These are phyloP conservation scores for Scaptomyza cyrtandrae DNA, from an alignment of 2,888 invertebrate species.

Conservation along the genomic window DNA sequence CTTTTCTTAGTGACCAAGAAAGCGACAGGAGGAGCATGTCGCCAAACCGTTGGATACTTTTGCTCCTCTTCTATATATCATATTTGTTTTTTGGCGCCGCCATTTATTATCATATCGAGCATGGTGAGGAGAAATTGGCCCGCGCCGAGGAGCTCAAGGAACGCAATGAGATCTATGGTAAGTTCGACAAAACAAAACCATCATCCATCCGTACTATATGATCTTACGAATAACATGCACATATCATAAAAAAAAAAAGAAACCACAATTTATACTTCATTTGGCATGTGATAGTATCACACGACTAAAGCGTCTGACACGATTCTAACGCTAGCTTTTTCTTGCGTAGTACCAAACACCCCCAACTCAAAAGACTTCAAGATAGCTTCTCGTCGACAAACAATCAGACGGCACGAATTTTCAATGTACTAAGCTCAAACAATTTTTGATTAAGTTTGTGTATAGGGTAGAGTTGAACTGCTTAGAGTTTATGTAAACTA, in stretches of 20 bases:
- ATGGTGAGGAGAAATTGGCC: conserved; percentile 88
- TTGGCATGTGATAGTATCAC: conserved; percentile 61
- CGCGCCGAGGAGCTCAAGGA: conserved; percentile 87
- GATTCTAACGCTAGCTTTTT: conserved; percentile 30
- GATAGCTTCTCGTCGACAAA: conserved; percentile 10
- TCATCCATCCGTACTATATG: conserved; percentile 1
- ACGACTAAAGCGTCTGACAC: conserved; percentile 56
- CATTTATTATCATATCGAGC: conserved; percentile 93
- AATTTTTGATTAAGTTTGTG: background rate
- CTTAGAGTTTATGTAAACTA: too few relatives aligned
- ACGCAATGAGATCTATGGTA: conserved; percentile 90
- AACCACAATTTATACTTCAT: conserved; percentile 23
- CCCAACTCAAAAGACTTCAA: conserved; percentile 24
- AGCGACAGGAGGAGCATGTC: conserved; percentile 86
- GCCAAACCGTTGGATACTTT: conserved; percentile 91
- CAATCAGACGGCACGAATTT: background rate
- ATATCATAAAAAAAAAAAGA: background rate
- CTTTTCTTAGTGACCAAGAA: conserved; percentile 18
- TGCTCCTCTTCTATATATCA: conserved; percentile 90
- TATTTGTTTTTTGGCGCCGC: conserved; percentile 93
- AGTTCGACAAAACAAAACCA: conserved; percentile 20
- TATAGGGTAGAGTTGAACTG: too few relatives aligned
- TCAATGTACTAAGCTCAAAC: background rate
- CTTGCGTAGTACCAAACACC: conserved; percentile 39
- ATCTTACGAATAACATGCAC: conserved; percentile 23